Conservation (phyloP, 1,140 invertebrate species). For the Panagrolaimus sp. region DNA sequence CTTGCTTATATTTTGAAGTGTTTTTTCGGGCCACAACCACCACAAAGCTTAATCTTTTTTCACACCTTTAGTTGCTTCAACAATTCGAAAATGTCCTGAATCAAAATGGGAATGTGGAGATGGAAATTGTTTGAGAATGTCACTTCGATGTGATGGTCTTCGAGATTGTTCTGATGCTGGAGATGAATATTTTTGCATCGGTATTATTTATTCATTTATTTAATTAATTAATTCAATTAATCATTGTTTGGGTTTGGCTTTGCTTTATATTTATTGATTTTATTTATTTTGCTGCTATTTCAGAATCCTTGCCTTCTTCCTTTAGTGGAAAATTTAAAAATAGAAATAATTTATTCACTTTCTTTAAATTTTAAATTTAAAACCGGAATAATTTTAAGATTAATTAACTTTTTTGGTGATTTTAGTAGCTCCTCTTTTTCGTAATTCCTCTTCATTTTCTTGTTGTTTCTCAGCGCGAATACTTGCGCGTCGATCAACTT, state of each 20-base stretch:
- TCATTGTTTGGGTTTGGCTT: slow-evolving; percentile 6
- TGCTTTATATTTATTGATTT: neutral
- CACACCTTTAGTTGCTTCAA: slow-evolving; percentile 2
- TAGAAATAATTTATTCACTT: neutral
- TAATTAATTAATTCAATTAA: neutral
- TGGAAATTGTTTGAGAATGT: slow-evolving; percentile 12
- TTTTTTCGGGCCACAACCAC: neutral
- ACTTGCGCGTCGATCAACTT: neutral
- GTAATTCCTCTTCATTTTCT: neutral
- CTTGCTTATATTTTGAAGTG: neutral
- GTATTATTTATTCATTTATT: neutral
- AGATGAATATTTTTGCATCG: slow-evolving; percentile 14
- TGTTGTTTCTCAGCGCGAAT: neutral
- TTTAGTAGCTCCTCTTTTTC: neutral
- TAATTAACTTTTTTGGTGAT: slow-evolving; percentile 1
- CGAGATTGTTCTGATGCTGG: slow-evolving; percentile 17
- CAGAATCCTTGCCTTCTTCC: neutral
- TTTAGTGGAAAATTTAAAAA: neutral
- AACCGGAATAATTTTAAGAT: neutral
- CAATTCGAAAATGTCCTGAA: slow-evolving; percentile 14
- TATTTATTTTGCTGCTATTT: neutral
- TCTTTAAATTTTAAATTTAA: neutral
- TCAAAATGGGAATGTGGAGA: slow-evolving; percentile 20
- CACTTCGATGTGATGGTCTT: slow-evolving; percentile 19
- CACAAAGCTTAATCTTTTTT: neutral